phyloP scores from a whole-genome alignment of 2,113 vertebrate genomes.

The human region DNA sequence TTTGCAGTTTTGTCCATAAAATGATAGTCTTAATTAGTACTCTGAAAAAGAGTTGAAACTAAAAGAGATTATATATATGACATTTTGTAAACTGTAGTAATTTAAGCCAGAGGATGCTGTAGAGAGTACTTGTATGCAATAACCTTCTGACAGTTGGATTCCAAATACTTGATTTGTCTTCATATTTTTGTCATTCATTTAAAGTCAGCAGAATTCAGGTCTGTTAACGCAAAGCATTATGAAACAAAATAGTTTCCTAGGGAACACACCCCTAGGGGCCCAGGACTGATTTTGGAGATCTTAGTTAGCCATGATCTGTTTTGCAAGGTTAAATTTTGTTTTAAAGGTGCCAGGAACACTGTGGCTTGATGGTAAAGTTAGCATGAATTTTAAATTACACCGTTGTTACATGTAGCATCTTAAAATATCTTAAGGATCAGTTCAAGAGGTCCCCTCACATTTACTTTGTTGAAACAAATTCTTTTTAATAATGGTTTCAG shows the following conservation, averaged over 20 bases:
- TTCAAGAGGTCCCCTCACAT: background rate
- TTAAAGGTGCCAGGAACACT: slow-evolving; percentile 3
- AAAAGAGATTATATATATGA: slow-evolving; percentile 18
- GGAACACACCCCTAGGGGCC: background rate
- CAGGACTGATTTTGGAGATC: slow-evolving; percentile 6
- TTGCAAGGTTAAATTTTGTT: slow-evolving; percentile 48
- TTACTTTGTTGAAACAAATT: slow-evolving; percentile 41
- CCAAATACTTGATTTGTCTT: slow-evolving; percentile 44
- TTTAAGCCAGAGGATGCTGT: background rate
- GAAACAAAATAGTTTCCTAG: slow-evolving; percentile 42
- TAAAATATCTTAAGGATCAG: background rate
- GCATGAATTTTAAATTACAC: slow-evolving; percentile 32
- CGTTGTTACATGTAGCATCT: slow-evolving; percentile 5
- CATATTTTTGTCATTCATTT: slow-evolving; percentile 60
- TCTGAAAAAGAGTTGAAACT: slow-evolving; percentile 5
- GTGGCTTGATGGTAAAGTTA: slow-evolving; percentile 49
- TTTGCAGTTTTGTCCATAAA: slow-evolving; percentile 36
- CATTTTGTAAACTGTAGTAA: slow-evolving; percentile 33
- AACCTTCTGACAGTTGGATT: slow-evolving; percentile 15
- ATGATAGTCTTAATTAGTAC: background rate
- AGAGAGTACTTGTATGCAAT: slow-evolving; percentile 11
- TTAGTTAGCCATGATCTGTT: background rate
- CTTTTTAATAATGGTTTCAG: slow-evolving; percentile 14
- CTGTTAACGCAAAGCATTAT: slow-evolving; percentile 27
- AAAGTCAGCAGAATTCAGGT: slow-evolving; percentile 18